Percentiles rank a stretch among this genome's conserved stretches.
These are phyloP conservation scores for Drosophila niveifrons DNA, from an alignment of 2,888 invertebrate species.

Conservation along the genomic window DNA sequence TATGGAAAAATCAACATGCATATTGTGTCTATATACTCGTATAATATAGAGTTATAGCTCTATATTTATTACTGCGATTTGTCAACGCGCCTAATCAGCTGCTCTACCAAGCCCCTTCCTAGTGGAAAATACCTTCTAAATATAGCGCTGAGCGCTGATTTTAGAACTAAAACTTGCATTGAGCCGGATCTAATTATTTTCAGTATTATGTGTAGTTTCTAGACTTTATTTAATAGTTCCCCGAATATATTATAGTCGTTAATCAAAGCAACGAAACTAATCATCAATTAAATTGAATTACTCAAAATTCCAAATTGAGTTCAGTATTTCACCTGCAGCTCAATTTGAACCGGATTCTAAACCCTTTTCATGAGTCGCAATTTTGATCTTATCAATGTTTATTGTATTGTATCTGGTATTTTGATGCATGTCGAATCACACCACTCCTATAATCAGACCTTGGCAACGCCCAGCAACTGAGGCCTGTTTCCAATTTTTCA, in stretches of 20 bases:
- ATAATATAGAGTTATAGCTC: constrained; percentile 16
- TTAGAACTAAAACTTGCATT: neutral
- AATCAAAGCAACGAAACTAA: no score
- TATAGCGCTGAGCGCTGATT: constrained; percentile 45
- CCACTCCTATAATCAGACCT: constrained; percentile 69
- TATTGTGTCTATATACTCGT: constrained; percentile 12
- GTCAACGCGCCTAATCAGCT: constrained; percentile 45
- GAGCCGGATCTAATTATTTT: constrained; percentile 40
- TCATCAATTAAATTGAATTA: no score
- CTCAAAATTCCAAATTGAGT: no score
- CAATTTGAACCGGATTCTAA: constrained; percentile 21
- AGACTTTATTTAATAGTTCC: constrained; percentile 7
- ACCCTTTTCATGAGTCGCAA: constrained; percentile 9
- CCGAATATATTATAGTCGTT: neutral
- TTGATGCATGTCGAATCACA: constrained; percentile 35
- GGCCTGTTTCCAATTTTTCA: constrained; percentile 27
- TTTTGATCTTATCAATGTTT: constrained; percentile 25
- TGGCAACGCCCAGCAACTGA: constrained; percentile 63
- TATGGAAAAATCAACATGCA: constrained; percentile 30
- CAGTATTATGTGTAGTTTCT: neutral
- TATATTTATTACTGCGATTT: constrained; percentile 15
- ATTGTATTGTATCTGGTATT: constrained; percentile 1
- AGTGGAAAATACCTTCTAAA: constrained; percentile 54
- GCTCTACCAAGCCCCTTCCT: constrained; percentile 47
- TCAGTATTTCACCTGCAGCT: neutral